Evolutionary conservation across 2,113 vertebrate genomes (phyloP), one percentile per base, ranked within the genome.

Genomic region (Dasyornis broadbenti): DNA sequence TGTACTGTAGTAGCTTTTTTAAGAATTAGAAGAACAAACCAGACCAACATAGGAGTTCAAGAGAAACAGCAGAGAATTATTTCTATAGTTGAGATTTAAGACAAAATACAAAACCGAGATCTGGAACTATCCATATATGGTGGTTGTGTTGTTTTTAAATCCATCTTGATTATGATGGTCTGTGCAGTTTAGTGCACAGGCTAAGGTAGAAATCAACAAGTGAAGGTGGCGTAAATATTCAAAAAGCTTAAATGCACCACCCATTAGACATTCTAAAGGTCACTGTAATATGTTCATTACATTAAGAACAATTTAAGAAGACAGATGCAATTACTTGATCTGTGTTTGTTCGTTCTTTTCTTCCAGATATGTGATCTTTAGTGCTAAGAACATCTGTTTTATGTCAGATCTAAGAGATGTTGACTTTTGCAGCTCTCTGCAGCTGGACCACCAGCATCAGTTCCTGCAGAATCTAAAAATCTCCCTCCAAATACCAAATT

Each of bases 261-360:
- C 65, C 47, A 59, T 87, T 92, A 90, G 52, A 71, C 23, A 72
- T 90, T 90, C 57, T 94, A 71, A 91, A 82, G 71, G 65, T 78
- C 69, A 84, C 86, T 95, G 91, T 91, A 94, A 68, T 47, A 84
- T 84, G 82, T 94, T 96, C 50, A 86, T 93, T 95, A 73, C 24
- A 92, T 97, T 92, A 95, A 78, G 53, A 72, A 78, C 47, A 90
- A 95, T 97, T 92, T 95, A 87, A 81, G 69, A 94, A 92, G 78
- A 76, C 54, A 93, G 60, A 78, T 91, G 42, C 50, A 84, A 92
- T 93, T 93, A 91, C 44, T 72, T 79, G 47, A 86, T 86, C 45
- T 83, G 45, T 6, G 33, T 39, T 69, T 90, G 35, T 14, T 61
- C 47, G 2, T 31, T 59, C 64, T 83, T 89, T 42, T 17, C 54